Base-by-base conservation (phyloP, 1,140 invertebrate genomes). In the Neelides sp. region DNA sequence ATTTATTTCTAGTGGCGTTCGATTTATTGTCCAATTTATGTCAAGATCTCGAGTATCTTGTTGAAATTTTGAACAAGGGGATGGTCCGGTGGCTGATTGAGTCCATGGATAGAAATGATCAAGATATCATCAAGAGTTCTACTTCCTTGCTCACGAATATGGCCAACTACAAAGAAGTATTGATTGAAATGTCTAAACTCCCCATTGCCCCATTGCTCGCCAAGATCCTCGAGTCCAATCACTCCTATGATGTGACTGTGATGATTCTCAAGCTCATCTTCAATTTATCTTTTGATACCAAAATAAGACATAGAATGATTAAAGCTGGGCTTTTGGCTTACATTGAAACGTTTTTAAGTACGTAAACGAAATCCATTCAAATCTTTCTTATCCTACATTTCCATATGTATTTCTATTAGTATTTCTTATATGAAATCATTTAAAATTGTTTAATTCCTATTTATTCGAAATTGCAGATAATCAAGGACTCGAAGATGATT, bases 51-150 rank as follows among this genome's bases (percentile, higher is more conserved):
- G 86, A 71, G 44, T 70, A 96, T 7, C 93, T 98, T 70, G 82
- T 91, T 67, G 98, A 98, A 75, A 98, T 99, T 87, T 78, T 85
- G 4, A 89, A 90, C 55, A 87, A 92, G 66, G 88, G 90, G 58
- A 80, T 98, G 54, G 82, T 96, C 2, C 78, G 78, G 23, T 77
- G 95, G 66, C 72, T 98, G 7, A 76, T 89, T n/a, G 85, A 84
- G 62, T 82, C 82, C 26, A 73, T 98, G 60, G 88, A 95, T 55
- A 74, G 92, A 61, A 78, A 82, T 60, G 86, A 89, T 63, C 76
- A 78, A 34, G 86, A 96, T 67, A 74, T 98, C 10, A 71, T 96
- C 2, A 84, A 90, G 61, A 70, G 96, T n/a, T 84, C 91, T 28
- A 77, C 92, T 15, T 89, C 85, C 12, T 97, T 98, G 70, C 71